Base-by-base conservation (phyloP, 2,888 invertebrate species). In the Noctua janthe region DNA sequence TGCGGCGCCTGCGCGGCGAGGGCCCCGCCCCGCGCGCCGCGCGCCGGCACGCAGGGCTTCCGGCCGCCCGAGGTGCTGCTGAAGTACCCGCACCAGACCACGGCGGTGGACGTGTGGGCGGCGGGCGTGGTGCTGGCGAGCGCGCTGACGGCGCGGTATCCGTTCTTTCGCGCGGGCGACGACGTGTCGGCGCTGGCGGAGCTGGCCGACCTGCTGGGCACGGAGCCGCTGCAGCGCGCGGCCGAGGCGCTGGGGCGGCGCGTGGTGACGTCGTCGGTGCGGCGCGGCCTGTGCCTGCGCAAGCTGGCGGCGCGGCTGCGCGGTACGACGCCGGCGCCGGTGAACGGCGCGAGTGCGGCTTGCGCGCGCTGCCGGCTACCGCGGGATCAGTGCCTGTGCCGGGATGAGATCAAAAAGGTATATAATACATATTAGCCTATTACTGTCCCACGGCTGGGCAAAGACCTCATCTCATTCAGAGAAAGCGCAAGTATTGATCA, bases 11-110 rank as follows among this genome's bases (percentile, higher is more conserved):
- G 99, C 94, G 97, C 97, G 62, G 94, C 97, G 66, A 97, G 98
- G 90, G 97, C 97, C 85, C 97, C 97, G 73, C 97, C 98, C 88
- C 97, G 97, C 74, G 99, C 99, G 13, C 98, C 98, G 7, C 97
- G 99, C 90, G 99, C 99, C 76, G 99, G 99, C 84, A 99, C 99
- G 70, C 99, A 99, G 76, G 99, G 99, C 59, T 99, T 98, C 95
- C 97, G 99, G 51, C 98, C 99, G 77, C 99, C 99, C 0, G 99
- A 99, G 97, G 98, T 98, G 90, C 94, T 98, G 88, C 96, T 99
- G 54, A 98, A 98, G 95, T 98, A 97, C 93, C 97, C 97, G n/a
- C 96, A 97, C 83, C 99, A 99, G 96, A 98, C 98, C 56, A 98
- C 98, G 91, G 98, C 98, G 83, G 98, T 99, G 87, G 99, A 99